Evolutionary conservation across 1,140 invertebrate species (phyloP), one percentile per base, ranked within the genome.

Genomic region (Tetragnatha versicolor): DNA sequence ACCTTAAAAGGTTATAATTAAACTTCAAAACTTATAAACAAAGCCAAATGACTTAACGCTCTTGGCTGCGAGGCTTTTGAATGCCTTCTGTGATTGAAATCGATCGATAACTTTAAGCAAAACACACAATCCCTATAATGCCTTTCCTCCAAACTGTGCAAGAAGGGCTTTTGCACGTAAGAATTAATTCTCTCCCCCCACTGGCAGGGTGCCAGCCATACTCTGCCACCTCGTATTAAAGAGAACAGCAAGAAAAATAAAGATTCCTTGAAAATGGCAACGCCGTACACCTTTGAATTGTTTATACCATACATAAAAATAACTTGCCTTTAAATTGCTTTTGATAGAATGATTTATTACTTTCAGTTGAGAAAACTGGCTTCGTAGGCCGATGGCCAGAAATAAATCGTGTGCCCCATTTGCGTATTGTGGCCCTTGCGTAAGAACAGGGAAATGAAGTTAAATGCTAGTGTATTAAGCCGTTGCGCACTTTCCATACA

Each of bases 301-400:
- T 69, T 69, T 55, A 69, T 69, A 69, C 66, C 47, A 31, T 69
- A 69, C 66, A 55, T 69, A 69, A 53, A 69, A 69, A 69, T 69
- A 69, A 69, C 66, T 69, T 55, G 31, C 45, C 27, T 69, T 35
- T 55, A 69, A 69, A 69, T 69, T 69, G 66, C 47, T 69, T 69
- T 69, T 69, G 66, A 69, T 69, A 69, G 66, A 69, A 69, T 69
- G 45, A 69, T 69, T 69, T 69, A 53, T 69, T 37, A 53, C 49
- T 53, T 35, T 51, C 22, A 22, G n/a, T 33, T 22, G 47, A 69
- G 66, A 69, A 25, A 69, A 69, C 31, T 47, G 47, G 45, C 45
- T 53, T 22, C 27, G 47, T 22, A 49, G 29, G 63, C n/a, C 22
- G 37, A 45, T 27, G 63, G 25, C 42, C 37, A 27, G 63, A 66